Evolutionary conservation across 2,888 invertebrate genomes (phyloP), one percentile per base, ranked within the genome.

Genomic region (Orchestes rusci): DNA sequence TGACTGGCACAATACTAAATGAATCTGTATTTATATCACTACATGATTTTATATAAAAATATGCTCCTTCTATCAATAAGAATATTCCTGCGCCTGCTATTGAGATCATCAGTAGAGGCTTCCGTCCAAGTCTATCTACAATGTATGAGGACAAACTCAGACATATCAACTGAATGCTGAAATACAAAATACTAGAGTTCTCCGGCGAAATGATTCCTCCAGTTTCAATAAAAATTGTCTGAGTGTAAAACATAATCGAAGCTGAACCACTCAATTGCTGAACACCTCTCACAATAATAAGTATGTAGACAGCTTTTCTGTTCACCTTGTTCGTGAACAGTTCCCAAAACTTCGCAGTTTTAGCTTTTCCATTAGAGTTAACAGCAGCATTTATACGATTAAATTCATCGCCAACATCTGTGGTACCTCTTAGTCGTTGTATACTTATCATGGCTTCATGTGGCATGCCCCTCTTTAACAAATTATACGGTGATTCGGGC

Each of bases 291-390:
- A 84, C 66, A 8, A 76, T 74, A 16, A 80, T 63, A 19, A 76
- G 73, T 39, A 84, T 75, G 55, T 75, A 69, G 54, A 82, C 66
- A 1, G 82, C 83, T 65, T 75, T 76, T 51, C 76, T 71, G 57
- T 78, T 77, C 1, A 73, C 73, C 23, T 70, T 70, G 53, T 73
- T 72, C 16, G 69, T 67, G 42, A 79, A 59, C 20, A 80, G 63
- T 58, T 78, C 77, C 45, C 67, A 58, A 67, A 75, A 72, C 2
- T 71, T 70, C 8, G 74, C 75, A n/a, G n/a, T n/a, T n/a, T n/a
- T n/a, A n/a, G n/a, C n/a, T n/a, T n/a, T n/a, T n/a, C n/a, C n/a
- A n/a, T n/a, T n/a, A n/a, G n/a, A n/a, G n/a, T n/a, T n/a, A n/a
- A n/a, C n/a, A n/a, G n/a, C n/a, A n/a, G n/a, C n/a, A n/a, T n/a